Evolutionary conservation across 2,113 vertebrate species (phyloP), one percentile per base, ranked within the genome.

Genomic region (Leucopsar rothschildi): DNA sequence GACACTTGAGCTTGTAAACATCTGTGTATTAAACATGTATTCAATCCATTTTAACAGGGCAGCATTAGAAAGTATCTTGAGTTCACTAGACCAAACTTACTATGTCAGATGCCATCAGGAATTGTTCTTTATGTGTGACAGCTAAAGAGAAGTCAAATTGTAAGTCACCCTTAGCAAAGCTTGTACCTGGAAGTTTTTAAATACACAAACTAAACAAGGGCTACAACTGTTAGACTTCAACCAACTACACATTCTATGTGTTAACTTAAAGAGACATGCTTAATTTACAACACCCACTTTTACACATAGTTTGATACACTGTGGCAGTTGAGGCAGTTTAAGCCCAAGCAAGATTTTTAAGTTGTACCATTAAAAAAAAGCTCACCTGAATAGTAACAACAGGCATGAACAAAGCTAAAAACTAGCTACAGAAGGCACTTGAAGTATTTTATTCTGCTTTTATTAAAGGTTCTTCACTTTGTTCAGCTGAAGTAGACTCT

Each of bases 361-460:
- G 59, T 87, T 79, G 31, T 90, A 95, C 70, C 68, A 82, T 91
- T 88, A 86, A 84, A 80, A 95, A 44, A 97, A 96, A 96, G 94
- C 96, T 94, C 97, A 97, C 96, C 95, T 96, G 96, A 96, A 97
- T 82, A 97, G 95, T 96, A 97, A 92, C 86, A 97, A 97, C 86
- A 96, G 97, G 97, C 95, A 98, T 96, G 94, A 97, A 96, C 73
- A 95, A 97, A 97, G 98, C 97, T 97, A 97, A 97, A 95, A 97
- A 94, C 96, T 97, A 98, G 96, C 66, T 96, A 97, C 56, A 96
- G 96, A 97, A 98, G 97, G 98, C 97, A 97, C 96, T 42, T 96
- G 88, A 94, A 97, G 96, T 94, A 96, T 79, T 97, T 98, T 98
- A 99, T 97, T 99, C 98, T 91, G 98, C 96, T 95, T 98, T 98